A percentile compares a stretch with the other conserved stretches of the same genome.
Evolutionary conservation across 2,797 vertebrate species (phyloP).

Genomic region (Myiotriccus ornatus): DNA sequence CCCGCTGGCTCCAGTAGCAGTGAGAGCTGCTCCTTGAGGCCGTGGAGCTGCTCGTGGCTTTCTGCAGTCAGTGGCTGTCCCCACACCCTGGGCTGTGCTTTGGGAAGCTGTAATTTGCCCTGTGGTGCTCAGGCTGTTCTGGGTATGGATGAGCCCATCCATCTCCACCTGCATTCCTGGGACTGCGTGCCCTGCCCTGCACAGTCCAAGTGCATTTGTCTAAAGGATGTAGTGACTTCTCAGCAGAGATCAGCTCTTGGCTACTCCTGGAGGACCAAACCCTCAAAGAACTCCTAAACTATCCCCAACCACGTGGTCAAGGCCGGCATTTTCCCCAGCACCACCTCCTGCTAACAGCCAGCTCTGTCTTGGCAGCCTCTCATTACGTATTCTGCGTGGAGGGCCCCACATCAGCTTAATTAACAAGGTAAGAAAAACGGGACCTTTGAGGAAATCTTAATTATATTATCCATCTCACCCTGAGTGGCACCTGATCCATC

Average conservation of each 20-base stretch:
- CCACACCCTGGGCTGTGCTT: neutral
- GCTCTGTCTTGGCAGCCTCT: neutral
- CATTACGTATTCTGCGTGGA: constrained; percentile 21
- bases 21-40: fast-evolving
- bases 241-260: neutral
- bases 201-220: fast-evolving
- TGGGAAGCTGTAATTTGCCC: neutral
- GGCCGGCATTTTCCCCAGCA: neutral
- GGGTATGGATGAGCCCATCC: neutral
- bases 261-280: neutral
- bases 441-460: constrained; percentile 64
- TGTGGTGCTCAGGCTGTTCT: fast-evolving
- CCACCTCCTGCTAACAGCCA: neutral
- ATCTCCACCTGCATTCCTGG: neutral
- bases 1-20: fast-evolving
- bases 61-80: neutral
- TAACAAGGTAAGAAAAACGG: constrained; percentile 64
- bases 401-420: constrained; percentile 52
- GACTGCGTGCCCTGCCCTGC: fast-evolving
- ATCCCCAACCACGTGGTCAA: neutral
- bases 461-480: constrained; percentile 67
- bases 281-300: neutral
- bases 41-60: neutral
- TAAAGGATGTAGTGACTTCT: neutral
- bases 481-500: constrained; percentile 59